Conservation (phyloP, 37 sponge, comb jelly and placozoan genomes). For the Petrosia ficiformis region DNA sequence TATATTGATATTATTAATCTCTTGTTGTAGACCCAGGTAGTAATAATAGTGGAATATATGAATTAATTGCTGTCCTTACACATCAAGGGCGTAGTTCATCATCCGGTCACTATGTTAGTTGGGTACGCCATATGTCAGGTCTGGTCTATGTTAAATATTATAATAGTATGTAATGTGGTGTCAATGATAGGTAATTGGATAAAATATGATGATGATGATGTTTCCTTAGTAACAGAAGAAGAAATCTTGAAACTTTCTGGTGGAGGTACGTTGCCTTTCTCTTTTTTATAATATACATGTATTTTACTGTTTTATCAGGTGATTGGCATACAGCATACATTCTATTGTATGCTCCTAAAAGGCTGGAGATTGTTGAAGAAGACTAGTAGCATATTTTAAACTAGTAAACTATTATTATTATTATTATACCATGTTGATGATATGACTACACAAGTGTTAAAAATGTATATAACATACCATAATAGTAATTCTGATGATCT, state of each 20-base stretch:
- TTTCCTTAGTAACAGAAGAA: constrained; percentile 78
- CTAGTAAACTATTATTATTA: too few species aligned
- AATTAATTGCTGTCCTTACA: constrained; percentile 92
- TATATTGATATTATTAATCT: neutral
- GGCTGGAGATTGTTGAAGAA: neutral
- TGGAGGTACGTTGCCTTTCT: constrained; percentile 61
- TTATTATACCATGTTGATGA: too few species aligned
- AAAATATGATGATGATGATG: constrained; percentile 94
- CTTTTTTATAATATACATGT: neutral
- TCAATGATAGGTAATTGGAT: constrained; percentile 84
- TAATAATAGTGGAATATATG: constrained; percentile 95
- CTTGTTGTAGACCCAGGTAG: constrained; percentile 84
- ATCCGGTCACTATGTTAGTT: constrained; percentile 97
- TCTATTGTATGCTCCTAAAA: constrained; percentile 79
- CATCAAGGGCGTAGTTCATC: constrained; percentile 92
- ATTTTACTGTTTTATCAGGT: constrained; percentile 39
- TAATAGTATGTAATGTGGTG: neutral
- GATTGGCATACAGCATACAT: constrained; percentile 98
- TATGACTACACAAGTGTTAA: too few species aligned
- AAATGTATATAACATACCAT: too few species aligned
- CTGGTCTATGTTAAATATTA: neutral
- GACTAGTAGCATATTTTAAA: too few species aligned
- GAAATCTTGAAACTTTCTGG: constrained; percentile 94
- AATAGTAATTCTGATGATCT: too few species aligned
- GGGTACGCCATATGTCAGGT: constrained; percentile 57